Conservation (phyloP, 35 echinoderm and acorn worm genomes). For the Apostichopus parvimensis region DNA sequence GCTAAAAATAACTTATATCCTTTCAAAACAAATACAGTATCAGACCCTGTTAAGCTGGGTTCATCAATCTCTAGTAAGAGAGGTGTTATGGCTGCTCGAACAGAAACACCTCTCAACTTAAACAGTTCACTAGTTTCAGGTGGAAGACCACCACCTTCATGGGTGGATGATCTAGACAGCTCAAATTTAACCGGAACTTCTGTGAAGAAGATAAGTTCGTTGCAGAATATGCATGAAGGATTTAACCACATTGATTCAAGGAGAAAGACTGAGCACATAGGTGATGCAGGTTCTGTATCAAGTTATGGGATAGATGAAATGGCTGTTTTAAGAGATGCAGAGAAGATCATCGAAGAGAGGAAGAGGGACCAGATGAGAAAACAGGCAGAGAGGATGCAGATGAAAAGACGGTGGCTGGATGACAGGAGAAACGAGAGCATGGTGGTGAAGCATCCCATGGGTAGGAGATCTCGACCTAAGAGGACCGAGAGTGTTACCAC, state of each 20-base stretch:
- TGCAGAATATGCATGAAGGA: constrained; percentile 3
- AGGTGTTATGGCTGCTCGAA: neutral
- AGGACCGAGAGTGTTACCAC: constrained; percentile 48
- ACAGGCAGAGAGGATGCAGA: neutral
- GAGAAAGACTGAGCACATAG: neutral
- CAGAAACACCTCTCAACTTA: neutral
- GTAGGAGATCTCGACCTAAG: neutral
- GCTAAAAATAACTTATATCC: neutral
- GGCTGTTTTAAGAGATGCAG: constrained; percentile 24
- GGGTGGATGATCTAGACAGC: constrained; percentile 47
- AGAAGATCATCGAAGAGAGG: constrained; percentile 7
- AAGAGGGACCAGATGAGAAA: neutral
- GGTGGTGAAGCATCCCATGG: neutral
- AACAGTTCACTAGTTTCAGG: neutral
- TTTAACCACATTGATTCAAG: neutral
- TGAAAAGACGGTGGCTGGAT: neutral
- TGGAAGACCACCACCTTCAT: constrained; percentile 46
- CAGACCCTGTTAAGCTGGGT: neutral
- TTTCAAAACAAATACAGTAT: neutral
- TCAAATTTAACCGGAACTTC: neutral
- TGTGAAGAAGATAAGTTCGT: neutral
- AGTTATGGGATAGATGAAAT: constrained; percentile 30
- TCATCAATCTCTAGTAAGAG: neutral
- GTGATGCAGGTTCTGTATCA: neutral
- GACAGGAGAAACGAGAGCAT: constrained; percentile 41